A percentile compares a stretch with the other conserved stretches of the same genome.
phyloP scores from a whole-genome alignment of 1,140 invertebrate genomes.

The Drosophila truncata region DNA sequence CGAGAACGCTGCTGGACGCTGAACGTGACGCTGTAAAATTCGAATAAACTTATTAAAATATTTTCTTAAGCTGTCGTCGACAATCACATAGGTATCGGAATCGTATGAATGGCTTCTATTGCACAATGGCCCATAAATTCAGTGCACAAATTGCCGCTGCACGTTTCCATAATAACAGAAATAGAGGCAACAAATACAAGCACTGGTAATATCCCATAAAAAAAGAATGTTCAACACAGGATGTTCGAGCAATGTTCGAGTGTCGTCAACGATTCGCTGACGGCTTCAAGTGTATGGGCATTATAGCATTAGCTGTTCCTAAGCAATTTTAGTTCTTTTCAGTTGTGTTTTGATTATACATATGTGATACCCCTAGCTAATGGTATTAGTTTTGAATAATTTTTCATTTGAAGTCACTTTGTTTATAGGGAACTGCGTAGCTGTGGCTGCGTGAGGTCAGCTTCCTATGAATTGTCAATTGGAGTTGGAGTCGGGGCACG shows the following conservation, averaged over 20 bases:
- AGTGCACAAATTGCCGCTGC: constrained; percentile 64
- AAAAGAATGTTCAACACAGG: constrained; percentile 9
- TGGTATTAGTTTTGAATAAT: constrained; percentile 19
- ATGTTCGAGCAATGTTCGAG: constrained; percentile 13
- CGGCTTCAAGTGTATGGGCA: constrained; percentile 1
- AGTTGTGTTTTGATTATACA: constrained; percentile 11
- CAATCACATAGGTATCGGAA: constrained; percentile 20
- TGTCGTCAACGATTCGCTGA: constrained; percentile 8
- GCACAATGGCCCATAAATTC: constrained; percentile 64
- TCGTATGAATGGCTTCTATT: constrained; percentile 39
- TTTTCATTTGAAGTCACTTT: constrained; percentile 10
- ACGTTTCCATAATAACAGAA: constrained; percentile 66
- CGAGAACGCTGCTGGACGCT: constrained; percentile 10
- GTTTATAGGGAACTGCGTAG: constrained; percentile 13
- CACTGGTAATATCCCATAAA: constrained; percentile 5
- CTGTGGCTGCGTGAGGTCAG: constrained; percentile 6
- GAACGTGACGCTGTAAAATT: constrained; percentile 71
- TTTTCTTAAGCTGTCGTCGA: constrained; percentile 37
- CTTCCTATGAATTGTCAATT: constrained; percentile 3
- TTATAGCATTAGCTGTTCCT: background rate
- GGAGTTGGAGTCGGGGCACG: background rate
- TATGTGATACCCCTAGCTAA: background rate
- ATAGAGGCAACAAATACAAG: constrained; percentile 14
- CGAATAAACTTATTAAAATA: constrained; percentile 74
- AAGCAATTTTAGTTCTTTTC: background rate